Conservation (phyloP, 2,797 vertebrate genomes). For the Hoplostethus mediterraneus region DNA sequence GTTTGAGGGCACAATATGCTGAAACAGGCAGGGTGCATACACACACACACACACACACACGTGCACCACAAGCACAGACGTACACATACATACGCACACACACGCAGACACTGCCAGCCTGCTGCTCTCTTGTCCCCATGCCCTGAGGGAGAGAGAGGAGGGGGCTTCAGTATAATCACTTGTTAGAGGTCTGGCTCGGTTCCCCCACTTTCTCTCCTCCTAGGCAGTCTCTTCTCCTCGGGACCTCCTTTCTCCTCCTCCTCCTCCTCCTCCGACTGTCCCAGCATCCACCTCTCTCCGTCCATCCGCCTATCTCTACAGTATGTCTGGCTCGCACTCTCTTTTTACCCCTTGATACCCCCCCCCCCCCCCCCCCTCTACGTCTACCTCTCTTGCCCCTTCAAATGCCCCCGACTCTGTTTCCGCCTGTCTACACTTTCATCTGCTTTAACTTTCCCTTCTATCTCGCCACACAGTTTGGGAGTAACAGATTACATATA, state of each 20-base stretch:
- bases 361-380: conserved; percentile 21
- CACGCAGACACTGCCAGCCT: conserved; percentile 75
- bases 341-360: conserved; percentile 34
- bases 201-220: conserved; percentile 38
- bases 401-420: background rate
- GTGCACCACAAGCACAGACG: conserved; percentile 21
- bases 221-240: conserved; percentile 25
- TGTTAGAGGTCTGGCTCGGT: conserved; percentile 81
- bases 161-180: conserved; percentile 83
- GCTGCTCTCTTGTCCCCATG: conserved; percentile 82
- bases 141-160: conserved; percentile 73
- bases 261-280: conserved; percentile 55
- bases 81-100: conserved; percentile 46
- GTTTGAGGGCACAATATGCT: conserved; percentile 87
- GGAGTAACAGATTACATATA: background rate
- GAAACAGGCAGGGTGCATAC: conserved; percentile 80
- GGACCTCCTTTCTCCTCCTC: conserved; percentile 61
- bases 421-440: conserved; percentile 10
- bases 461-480: background rate
- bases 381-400: conserved; percentile 31
- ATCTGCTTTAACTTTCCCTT: background rate
- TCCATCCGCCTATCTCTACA: conserved; percentile 66
- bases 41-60: conserved; percentile 47
- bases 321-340: conserved; percentile 48
- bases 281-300: conserved; percentile 28